These are phyloP conservation scores for Plodia interpunctella DNA, from an alignment of 1,140 invertebrate genomes.

Conservation along the genomic window DNA sequence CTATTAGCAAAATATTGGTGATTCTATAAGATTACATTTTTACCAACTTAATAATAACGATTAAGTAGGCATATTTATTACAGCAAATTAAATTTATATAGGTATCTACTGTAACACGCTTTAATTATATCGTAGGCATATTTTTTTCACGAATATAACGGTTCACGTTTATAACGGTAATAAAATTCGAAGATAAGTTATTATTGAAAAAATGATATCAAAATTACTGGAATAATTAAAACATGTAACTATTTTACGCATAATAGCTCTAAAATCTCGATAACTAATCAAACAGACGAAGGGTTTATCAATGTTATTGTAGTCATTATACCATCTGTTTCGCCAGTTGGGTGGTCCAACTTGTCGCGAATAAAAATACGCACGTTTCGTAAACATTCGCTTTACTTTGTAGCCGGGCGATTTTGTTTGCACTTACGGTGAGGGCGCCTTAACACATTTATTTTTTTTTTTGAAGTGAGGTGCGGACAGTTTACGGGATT, in stretches of 20 bases:
- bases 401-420: conserved; percentile 6
- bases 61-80: too few relatives aligned
- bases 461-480: background rate
- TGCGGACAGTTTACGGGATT: background rate
- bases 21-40: too few relatives aligned
- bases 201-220: background rate
- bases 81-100: too few relatives aligned
- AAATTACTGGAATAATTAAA: background rate
- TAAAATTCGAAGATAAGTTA: too few relatives aligned
- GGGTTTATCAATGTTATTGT: conserved; percentile 49
- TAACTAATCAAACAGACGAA: conserved; percentile 33
- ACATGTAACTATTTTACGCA: background rate
- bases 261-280: background rate
- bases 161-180: too few relatives aligned
- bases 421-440: background rate
- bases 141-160: too few relatives aligned
- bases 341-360: conserved; percentile 55
- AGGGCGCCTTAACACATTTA: background rate
- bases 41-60: too few relatives aligned
- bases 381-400: conserved; percentile 49
- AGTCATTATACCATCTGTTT: conserved; percentile 47
- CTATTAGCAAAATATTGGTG: too few relatives aligned
- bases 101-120: too few relatives aligned
- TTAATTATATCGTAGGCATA: too few relatives aligned
- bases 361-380: conserved; percentile 50